Conservation (phyloP, 1,140 invertebrate species). For the Drosophila ohnishii region DNA sequence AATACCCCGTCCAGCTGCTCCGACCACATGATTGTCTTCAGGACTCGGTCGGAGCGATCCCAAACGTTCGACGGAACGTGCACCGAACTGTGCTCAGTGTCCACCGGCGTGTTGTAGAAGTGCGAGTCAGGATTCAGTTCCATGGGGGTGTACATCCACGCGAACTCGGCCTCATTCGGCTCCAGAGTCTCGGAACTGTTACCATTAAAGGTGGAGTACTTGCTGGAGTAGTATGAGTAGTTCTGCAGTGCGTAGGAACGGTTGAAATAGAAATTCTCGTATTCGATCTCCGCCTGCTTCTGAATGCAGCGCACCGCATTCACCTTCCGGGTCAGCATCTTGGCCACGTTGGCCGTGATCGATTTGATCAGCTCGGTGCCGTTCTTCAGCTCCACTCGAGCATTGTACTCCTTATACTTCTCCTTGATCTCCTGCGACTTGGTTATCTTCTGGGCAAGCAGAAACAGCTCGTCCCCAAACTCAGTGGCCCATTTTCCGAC, state of each 20-base stretch:
- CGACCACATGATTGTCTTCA: conserved; percentile 93
- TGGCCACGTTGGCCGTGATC: conserved; percentile 89
- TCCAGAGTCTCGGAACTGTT: conserved; percentile 58
- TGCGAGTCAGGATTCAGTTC: conserved; percentile 88
- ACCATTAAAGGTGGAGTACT: conserved; percentile 85
- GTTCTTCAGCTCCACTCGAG: conserved; percentile 89
- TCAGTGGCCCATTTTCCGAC: conserved; percentile 86
- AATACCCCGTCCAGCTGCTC: conserved; percentile 93
- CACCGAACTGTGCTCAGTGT: conserved; percentile 92
- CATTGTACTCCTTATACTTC: conserved; percentile 90
- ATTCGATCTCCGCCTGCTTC: conserved; percentile 86
- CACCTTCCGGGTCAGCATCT: conserved; percentile 92
- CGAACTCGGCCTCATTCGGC: conserved; percentile 18
- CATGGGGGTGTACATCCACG: conserved; percentile 84
- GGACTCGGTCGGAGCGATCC: conserved; percentile 87
- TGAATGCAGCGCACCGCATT: conserved; percentile 91
- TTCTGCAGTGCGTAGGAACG: conserved; percentile 72
- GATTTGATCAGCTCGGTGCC: conserved; percentile 88
- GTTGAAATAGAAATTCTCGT: conserved; percentile 86
- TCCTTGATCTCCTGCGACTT: conserved; percentile 85
- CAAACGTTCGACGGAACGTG: conserved; percentile 97
- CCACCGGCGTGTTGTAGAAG: conserved; percentile 93
- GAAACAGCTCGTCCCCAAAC: conserved; percentile 86
- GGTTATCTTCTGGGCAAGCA: conserved; percentile 85
- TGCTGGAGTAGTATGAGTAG: conserved; percentile 88